Evolutionary conservation across 2,113 vertebrate genomes (phyloP).

Genomic region (Nanorana parkeri): DNA sequence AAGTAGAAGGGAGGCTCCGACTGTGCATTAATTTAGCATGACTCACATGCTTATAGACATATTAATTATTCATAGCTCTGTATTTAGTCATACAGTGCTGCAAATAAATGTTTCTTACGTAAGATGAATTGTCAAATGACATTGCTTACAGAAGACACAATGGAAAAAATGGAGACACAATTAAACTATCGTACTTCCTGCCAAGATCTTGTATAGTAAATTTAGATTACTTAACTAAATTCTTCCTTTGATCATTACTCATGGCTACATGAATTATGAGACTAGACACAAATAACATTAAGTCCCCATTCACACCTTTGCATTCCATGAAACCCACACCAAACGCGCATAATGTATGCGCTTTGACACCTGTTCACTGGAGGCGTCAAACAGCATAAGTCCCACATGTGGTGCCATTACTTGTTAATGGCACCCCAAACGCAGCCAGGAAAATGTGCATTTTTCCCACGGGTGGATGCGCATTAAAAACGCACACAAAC

Average conservation of each 20-base stretch:
- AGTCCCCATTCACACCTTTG: no score
- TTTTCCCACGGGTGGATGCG: no score
- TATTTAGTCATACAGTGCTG: neutral
- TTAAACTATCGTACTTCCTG: neutral
- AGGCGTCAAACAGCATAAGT: no score
- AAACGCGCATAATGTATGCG: no score
- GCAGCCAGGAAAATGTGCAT: no score
- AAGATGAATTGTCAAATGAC: neutral
- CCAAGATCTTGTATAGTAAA: neutral
- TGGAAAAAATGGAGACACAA: neutral
- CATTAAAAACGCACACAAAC: no score
- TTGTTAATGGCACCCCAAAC: no score
- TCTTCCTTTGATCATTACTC: neutral
- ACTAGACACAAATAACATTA: no score
- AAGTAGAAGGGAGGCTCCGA: conserved; percentile 26
- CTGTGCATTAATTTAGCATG: neutral
- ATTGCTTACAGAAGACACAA: neutral
- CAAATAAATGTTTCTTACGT: neutral
- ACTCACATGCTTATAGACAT: conserved; percentile 26
- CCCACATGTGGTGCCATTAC: no score
- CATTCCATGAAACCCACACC: no score
- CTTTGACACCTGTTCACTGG: no score
- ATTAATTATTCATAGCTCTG: conserved; percentile 21
- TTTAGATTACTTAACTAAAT: neutral
- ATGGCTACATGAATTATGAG: no score